Percentiles rank a stretch among this genome's conserved stretches.
Evolutionary conservation across 2,113 vertebrate genomes (phyloP).

Genomic region (Mus pahari): DNA sequence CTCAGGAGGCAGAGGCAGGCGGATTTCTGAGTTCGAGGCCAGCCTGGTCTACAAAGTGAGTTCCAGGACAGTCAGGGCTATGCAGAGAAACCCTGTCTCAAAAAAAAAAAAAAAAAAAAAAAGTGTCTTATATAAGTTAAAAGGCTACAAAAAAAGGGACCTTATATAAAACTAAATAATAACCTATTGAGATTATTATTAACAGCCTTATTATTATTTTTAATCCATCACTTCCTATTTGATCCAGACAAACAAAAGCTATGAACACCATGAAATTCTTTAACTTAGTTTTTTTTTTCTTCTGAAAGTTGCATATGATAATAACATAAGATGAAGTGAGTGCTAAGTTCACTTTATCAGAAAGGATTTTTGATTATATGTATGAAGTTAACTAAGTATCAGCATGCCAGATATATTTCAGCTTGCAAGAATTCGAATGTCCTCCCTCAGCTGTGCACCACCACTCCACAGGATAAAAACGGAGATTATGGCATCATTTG

Average conservation of each 20-base stretch:
- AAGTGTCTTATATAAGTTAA: not conserved
- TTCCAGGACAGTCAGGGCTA: too few relatives aligned
- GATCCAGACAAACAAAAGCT: not conserved
- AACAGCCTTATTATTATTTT: not conserved
- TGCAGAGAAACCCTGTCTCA: too few relatives aligned
- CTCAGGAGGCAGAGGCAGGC: too few relatives aligned
- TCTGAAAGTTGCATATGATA: not conserved
- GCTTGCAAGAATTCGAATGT: not conserved
- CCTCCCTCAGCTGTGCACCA: not conserved
- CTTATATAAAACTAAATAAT: not conserved
- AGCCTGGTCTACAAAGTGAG: too few relatives aligned
- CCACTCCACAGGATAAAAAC: not conserved
- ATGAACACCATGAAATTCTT: not conserved
- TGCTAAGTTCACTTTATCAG: not conserved
- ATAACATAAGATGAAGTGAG: not conserved
- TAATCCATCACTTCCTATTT: not conserved
- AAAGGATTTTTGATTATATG: not conserved
- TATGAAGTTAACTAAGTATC: not conserved
- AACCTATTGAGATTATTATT: not conserved
- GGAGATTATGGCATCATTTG: fast-evolving
- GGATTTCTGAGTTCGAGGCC: too few relatives aligned
- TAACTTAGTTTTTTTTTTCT: not conserved
- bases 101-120: too few relatives aligned
- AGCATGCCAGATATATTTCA: not conserved
- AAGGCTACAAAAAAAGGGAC: too few relatives aligned